Base-by-base conservation (phyloP, 2,888 invertebrate genomes). In the Drosophila flavopinicola region DNA sequence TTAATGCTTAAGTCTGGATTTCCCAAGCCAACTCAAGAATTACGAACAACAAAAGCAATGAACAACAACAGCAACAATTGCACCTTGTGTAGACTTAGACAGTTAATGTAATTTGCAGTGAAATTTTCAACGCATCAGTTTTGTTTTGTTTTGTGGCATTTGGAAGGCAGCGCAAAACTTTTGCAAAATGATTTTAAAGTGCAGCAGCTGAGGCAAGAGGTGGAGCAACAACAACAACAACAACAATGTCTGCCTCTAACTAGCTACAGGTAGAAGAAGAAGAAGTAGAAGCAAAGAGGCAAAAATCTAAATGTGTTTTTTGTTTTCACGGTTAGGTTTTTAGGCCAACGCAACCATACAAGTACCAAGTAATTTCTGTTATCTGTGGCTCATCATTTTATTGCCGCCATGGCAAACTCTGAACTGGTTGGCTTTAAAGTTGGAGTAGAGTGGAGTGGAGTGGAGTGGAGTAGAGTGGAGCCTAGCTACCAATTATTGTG, bases 371-470 rank as follows among this genome's bases (percentile, higher is more conserved):
- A 84, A 80, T 80, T 80, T 84, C 66, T 80, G 85, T 84, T 80
- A 80, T 80, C 79, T 84, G 54, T 51, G 70, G 78, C 67, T 80
- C 85, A 80, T 80, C 79, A 80, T 84, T 80, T 80, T 78, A 82
- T 84, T 78, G 82, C 84, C 64, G 77, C 59, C 72, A 57, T 59
- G 61, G 47, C 69, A 65, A 83, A 77, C 76, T 74, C 67, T 67
- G 69, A 64, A 67, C 66, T 57, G 68, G 71, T 72, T 71, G 73
- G 53, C 56, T 48, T 32, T 10, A 27, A 47, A 44, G 42, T 30
- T 53, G 51, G 33, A 33, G 39, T 32, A 15, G 20, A 57, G 52
- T 49, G 51, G 38, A 44, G 35, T 24, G 25, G 15, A 25, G 39
- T 7, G 23, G 13, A 4, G 24, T 23, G 32, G 49, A n/a, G 37